Evolutionary conservation across 2,113 vertebrate species (phyloP), one percentile per base, ranked within the genome.

Genomic region (Amia ocellicauda): DNA sequence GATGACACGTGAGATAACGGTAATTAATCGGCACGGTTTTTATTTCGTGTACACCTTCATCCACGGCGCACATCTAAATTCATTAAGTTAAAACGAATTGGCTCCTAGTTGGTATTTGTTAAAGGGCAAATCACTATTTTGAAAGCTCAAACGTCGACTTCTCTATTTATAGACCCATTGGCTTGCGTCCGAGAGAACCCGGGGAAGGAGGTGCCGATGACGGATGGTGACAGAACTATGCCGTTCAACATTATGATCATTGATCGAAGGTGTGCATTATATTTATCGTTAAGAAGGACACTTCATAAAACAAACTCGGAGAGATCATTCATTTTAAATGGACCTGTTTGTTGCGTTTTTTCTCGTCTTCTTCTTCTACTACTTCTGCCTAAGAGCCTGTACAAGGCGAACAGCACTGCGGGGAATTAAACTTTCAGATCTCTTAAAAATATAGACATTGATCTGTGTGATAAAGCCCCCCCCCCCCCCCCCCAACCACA

Each of bases 101-200:
- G 28, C 22, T 66, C 28, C 36, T n/a, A 19, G 45, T 31, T 58
- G 11, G 19, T 29, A 58, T 66, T 58, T 66, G 43, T 51, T 51
- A 64, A 66, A 66, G 54, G 27, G 29, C 56, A 58, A 36, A 58
- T 58, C 43, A 36, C 55, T 66, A 58, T 40, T 28, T 16, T 41
- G 54, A 58, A 58, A 45, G 19, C 31, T 36, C 11, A 7, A 36
- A 11, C 31, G 31, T 2, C 19, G 43, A n/a, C 19, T 64, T 40
- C 13, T 4, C 59, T 53, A 53, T 31, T 59, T 51, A 49, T 42
- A 47, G 42, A 65, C 41, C 11, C 7, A 40, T 27, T 58, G 42
- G 63, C 42, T 65, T 28, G 54, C 53, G 54, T 65, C 43, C 43
- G 63, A 64, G 4, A 13, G 41, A 58, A 57, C 56, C 63, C 31